A percentile compares a stretch with the other conserved stretches of the same genome.
phyloP scores from a whole-genome alignment of 2,113 vertebrate genomes.

The Helogale parvula region DNA sequence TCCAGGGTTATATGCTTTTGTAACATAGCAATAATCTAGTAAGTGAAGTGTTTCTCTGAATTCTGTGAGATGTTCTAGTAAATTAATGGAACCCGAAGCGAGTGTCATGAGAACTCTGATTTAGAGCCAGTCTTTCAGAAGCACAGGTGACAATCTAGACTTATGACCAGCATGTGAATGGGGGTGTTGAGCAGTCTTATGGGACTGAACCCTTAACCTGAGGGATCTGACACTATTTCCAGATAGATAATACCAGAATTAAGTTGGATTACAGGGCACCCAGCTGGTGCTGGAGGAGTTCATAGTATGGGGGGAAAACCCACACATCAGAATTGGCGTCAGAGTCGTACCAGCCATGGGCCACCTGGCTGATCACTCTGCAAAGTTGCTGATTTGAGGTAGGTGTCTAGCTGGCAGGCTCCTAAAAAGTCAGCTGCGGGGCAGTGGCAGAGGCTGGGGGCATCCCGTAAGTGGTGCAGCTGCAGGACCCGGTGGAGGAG shows the following conservation, averaged over 20 bases:
- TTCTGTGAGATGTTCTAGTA: not conserved
- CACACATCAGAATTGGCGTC: not conserved
- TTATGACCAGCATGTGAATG: not conserved
- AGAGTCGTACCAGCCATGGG: not conserved
- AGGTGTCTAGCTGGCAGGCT: not conserved
- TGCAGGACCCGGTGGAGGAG: not conserved
- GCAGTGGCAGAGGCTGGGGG: not conserved
- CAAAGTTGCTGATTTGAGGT: not conserved
- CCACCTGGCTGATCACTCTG: rapidly evolving
- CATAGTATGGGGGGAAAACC: not conserved
- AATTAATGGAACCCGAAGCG: not conserved
- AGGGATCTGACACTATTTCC: not conserved
- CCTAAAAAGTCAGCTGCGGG: not conserved
- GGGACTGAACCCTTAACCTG: not conserved
- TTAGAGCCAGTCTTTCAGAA: not conserved
- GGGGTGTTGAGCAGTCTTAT: not conserved
- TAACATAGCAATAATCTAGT: not conserved
- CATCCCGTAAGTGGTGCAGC: rapidly evolving
- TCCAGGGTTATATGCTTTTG: not conserved
- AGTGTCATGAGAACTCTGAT: rapidly evolving
- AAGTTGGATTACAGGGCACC: not conserved
- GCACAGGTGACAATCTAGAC: not conserved
- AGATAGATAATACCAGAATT: not conserved
- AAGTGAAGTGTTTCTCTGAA: not conserved
- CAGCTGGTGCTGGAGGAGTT: not conserved